A percentile compares a stretch with the other conserved stretches of the same genome.
These are phyloP conservation scores for Cardinalis cardinalis DNA, from an alignment of 2,113 vertebrate genomes.

Conservation along the genomic window DNA sequence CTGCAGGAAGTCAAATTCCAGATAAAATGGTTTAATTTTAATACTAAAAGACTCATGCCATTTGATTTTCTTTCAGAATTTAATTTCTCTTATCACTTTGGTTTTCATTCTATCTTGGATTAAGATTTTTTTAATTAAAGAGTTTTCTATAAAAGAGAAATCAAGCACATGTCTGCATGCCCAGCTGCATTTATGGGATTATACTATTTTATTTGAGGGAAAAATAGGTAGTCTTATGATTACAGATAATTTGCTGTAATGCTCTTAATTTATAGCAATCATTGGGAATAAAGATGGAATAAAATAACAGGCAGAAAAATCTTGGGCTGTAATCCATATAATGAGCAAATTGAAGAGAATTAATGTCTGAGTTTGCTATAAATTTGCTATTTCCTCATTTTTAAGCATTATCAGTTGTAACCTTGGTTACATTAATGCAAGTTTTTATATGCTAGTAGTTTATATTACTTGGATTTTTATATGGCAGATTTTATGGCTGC, in stretches of 20 bases:
- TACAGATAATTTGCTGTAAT: constrained; percentile 42
- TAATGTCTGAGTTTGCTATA: background rate
- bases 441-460: background rate
- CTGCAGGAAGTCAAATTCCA: background rate
- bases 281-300: constrained; percentile 1
- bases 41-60: background rate
- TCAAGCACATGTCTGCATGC: background rate
- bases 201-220: background rate
- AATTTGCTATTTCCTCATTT: background rate
- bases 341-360: constrained; percentile 2
- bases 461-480: background rate
- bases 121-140: constrained; percentile 45
- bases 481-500: background rate
- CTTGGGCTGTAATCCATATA: constrained; percentile 9
- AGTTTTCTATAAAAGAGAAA: background rate
- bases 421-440: background rate
- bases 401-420: background rate
- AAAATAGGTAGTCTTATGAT: constrained; percentile 38
- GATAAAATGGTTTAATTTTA: background rate
- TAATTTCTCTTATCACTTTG: background rate
- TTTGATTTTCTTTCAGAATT: constrained; percentile 9
- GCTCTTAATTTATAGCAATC: constrained; percentile 31
- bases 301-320: constrained; percentile 43
- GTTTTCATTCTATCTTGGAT: constrained; percentile 38
- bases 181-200: constrained; percentile 38